phyloP scores from a whole-genome alignment of 2,888 invertebrate genomes.

The Hipparchia sbordonii region DNA sequence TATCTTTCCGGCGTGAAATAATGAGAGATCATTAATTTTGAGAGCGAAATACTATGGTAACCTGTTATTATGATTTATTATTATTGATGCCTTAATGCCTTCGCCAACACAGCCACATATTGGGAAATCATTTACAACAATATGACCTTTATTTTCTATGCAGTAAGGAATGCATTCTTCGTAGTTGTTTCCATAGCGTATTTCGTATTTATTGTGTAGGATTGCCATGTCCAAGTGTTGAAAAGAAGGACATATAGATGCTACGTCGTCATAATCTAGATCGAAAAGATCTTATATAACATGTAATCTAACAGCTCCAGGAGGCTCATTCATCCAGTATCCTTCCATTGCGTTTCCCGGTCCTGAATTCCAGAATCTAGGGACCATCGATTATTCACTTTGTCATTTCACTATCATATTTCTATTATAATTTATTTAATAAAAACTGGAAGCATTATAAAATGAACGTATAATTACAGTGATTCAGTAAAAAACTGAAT shows the following conservation, averaged over 20 bases:
- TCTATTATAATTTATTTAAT: too few relatives aligned
- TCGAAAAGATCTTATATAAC: too few relatives aligned
- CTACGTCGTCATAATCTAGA: too few relatives aligned
- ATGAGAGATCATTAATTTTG: slow-evolving; percentile 41
- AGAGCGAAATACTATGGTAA: slow-evolving; percentile 40
- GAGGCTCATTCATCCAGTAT: too few relatives aligned
- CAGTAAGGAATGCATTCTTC: slow-evolving; percentile 22
- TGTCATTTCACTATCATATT: too few relatives aligned
- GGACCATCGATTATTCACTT: too few relatives aligned
- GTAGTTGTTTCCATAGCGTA: slow-evolving; percentile 17
- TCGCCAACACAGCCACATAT: slow-evolving; percentile 32
- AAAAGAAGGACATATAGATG: slow-evolving; percentile 3
- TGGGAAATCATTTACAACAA: slow-evolving; percentile 25
- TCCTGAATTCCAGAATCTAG: too few relatives aligned
- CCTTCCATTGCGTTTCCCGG: too few relatives aligned
- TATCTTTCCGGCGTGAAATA: slow-evolving; percentile 42
- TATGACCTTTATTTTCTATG: slow-evolving; percentile 30
- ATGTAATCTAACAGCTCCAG: too few relatives aligned
- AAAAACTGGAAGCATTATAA: too few relatives aligned
- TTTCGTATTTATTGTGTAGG: slow-evolving; percentile 11
- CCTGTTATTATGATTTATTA: slow-evolving; percentile 42
- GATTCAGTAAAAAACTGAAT: too few relatives aligned
- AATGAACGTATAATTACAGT: too few relatives aligned
- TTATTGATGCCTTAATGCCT: slow-evolving; percentile 40
- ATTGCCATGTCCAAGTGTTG: background rate